These are phyloP conservation scores for Notarius quadriscutis DNA, from an alignment of 2,113 vertebrate species.

Conservation along the genomic window DNA sequence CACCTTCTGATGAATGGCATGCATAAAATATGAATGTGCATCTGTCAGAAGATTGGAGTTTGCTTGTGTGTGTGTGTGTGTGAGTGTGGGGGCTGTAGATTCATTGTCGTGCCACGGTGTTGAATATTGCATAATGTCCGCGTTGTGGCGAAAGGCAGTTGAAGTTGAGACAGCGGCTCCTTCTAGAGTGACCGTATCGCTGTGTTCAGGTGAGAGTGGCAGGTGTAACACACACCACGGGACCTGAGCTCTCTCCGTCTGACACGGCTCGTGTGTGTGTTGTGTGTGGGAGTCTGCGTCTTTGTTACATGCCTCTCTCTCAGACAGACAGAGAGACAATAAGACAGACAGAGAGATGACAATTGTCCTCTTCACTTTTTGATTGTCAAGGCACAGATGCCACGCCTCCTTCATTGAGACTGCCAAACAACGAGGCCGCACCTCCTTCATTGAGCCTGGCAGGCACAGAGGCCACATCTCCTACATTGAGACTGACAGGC, in stretches of 20 bases:
- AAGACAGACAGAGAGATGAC: no score
- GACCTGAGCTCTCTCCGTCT: constrained; percentile 43
- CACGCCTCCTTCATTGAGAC: no score
- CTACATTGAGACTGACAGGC: no score
- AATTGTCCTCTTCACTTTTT: no score
- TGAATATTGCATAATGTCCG: constrained; percentile 56
- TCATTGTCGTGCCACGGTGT: constrained; percentile 44
- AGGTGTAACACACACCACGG: constrained; percentile 52
- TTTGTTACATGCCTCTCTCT: no score
- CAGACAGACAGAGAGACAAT: no score
- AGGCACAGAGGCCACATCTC: no score
- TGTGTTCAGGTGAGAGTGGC: constrained; percentile 51
- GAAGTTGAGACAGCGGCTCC: constrained; percentile 55
- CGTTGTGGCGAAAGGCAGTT: constrained; percentile 53
- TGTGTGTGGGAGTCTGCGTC: no score
- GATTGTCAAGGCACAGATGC: no score
- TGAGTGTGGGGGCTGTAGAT: constrained; percentile 13
- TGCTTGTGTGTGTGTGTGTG: not conserved
- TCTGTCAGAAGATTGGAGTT: constrained; percentile 35
- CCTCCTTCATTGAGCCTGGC: no score
- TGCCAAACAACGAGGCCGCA: no score
- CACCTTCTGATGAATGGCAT: constrained; percentile 2
- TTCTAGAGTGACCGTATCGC: constrained; percentile 54
- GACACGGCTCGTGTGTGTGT: constrained; percentile 3
- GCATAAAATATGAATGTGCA: constrained; percentile 36